Conservation (phyloP, 2,888 invertebrate genomes). For the Gastrophysa polygoni region DNA sequence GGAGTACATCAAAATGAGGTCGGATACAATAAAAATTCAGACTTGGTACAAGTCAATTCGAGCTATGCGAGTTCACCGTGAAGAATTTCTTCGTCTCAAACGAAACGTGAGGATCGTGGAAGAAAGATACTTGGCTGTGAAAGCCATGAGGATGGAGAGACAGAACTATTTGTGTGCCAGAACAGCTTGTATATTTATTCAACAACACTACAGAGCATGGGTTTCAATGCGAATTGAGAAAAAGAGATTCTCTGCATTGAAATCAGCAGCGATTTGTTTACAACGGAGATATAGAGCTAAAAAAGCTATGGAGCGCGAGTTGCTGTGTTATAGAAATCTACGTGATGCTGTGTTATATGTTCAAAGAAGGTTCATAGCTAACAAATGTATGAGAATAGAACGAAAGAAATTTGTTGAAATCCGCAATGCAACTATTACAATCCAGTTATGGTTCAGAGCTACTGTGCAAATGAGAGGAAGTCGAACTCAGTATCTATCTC, state of each 20-base stretch:
- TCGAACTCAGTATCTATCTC: conserved; percentile 26
- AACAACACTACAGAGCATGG: conserved; percentile 45
- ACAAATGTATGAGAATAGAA: conserved; percentile 44
- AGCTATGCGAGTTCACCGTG: conserved; percentile 29
- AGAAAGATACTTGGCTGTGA: conserved; percentile 47
- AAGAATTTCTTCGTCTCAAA: conserved; percentile 37
- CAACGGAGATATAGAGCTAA: conserved; percentile 31
- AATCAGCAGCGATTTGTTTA: conserved; percentile 23
- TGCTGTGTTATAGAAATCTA: conserved; percentile 38
- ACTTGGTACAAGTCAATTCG: conserved; percentile 45
- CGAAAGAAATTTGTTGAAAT: conserved; percentile 53
- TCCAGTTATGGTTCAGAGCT: conserved; percentile 47
- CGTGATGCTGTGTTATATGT: conserved; percentile 49
- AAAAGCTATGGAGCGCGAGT: conserved; percentile 30
- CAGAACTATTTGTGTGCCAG: conserved; percentile 29
- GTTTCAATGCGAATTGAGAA: conserved; percentile 10
- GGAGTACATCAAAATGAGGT: conserved; percentile 24
- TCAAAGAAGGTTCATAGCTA: conserved; percentile 61
- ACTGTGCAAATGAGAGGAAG: conserved; percentile 27
- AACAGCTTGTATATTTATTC: conserved; percentile 30
- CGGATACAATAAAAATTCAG: conserved; percentile 34
- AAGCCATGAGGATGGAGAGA: conserved; percentile 42
- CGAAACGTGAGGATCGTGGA: conserved; percentile 44
- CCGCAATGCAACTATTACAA: conserved; percentile 49
- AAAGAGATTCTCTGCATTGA: conserved; percentile 17